Evolutionary conservation across 2,797 vertebrate genomes (phyloP).

Genomic region (Myotis daubentonii): DNA sequence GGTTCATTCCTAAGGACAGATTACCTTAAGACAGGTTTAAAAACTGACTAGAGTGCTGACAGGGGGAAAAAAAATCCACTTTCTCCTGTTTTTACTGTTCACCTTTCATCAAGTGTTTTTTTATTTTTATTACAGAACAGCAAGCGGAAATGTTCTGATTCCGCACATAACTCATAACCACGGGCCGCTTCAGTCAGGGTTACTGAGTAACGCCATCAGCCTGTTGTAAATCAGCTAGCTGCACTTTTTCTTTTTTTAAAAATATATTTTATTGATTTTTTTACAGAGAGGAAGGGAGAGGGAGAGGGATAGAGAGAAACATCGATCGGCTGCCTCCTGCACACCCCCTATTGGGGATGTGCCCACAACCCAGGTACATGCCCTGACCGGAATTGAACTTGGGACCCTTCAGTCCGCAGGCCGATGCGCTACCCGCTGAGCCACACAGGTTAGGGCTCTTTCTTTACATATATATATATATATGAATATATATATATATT

Average conservation of each 20-base stretch:
- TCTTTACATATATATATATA: too few relatives aligned
- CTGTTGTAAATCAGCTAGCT: not conserved
- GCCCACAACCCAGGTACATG: too few relatives aligned
- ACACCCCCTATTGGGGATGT: too few relatives aligned
- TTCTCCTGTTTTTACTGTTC: not conserved
- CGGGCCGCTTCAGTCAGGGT: not conserved
- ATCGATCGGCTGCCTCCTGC: too few relatives aligned
- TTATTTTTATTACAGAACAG: not conserved
- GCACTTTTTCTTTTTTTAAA: not conserved
- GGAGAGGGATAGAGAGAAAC: too few relatives aligned
- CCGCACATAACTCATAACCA: not conserved
- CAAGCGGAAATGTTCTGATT: not conserved
- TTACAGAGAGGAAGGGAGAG: too few relatives aligned
- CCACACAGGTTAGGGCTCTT: too few relatives aligned
- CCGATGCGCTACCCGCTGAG: too few relatives aligned
- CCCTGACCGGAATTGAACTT: too few relatives aligned
- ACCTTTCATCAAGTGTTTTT: not conserved
- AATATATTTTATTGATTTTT: too few relatives aligned
- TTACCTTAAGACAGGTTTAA: slow-evolving; percentile 18
- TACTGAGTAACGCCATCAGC: not conserved
- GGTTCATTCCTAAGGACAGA: not conserved
- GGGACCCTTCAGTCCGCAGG: too few relatives aligned
- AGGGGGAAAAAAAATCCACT: not conserved
- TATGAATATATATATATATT: too few relatives aligned
- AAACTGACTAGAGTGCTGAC: not conserved